These are phyloP conservation scores for Callithrix jacchus DNA, from an alignment of 2,113 vertebrate species.

Conservation along the genomic window DNA sequence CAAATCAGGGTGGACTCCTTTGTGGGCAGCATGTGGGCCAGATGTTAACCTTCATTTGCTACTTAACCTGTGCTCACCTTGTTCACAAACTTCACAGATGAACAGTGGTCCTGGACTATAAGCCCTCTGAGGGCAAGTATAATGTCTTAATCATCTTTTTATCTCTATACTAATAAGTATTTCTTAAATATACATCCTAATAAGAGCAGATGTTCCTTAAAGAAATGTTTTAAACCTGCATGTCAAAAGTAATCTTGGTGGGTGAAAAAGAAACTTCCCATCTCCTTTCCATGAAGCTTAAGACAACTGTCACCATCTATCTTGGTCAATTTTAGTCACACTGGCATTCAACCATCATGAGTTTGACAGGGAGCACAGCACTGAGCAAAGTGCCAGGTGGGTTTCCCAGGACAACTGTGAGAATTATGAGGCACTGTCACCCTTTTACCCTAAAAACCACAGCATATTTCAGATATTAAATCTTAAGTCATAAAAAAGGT, in stretches of 20 bases:
- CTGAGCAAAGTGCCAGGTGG: neutral
- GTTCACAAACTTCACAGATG: neutral
- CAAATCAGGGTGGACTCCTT: neutral
- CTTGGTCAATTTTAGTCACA: neutral
- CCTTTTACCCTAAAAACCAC: neutral
- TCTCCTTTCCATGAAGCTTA: neutral
- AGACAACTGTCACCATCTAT: neutral
- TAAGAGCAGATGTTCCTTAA: constrained; percentile 6
- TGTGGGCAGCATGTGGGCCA: neutral
- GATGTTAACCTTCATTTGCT: neutral
- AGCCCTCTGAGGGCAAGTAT: neutral
- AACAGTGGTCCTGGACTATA: neutral
- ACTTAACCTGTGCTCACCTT: too few species aligned
- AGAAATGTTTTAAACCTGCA: neutral
- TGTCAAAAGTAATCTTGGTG: constrained; percentile 1
- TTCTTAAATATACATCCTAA: neutral
- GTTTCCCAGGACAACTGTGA: neutral
- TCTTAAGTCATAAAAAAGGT: neutral
- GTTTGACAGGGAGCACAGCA: neutral
- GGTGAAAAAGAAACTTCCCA: neutral
- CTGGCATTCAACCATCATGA: neutral
- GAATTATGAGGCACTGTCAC: neutral
- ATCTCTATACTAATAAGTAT: neutral
- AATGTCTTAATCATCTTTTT: neutral
- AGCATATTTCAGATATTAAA: neutral